These are phyloP conservation scores for Masticophis lateralis DNA, from an alignment of 2,797 vertebrate genomes.

Conservation along the genomic window DNA sequence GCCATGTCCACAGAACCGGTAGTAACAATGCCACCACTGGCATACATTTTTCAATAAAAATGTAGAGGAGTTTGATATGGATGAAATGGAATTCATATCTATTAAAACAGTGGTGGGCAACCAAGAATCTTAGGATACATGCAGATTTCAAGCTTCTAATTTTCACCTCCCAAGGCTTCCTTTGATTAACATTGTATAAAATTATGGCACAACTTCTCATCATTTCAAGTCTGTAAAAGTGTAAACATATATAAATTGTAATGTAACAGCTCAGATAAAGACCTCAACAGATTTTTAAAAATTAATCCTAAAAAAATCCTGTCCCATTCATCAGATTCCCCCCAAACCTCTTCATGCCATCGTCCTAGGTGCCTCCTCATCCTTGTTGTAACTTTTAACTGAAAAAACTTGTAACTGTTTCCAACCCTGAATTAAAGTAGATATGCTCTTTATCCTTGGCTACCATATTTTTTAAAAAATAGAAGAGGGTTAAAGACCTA, in stretches of 20 bases:
- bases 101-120: not conserved
- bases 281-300: not conserved
- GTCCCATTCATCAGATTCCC: not conserved
- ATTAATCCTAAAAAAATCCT: not conserved
- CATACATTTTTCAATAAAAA: slow-evolving; percentile 47
- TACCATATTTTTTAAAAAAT: not conserved
- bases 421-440: not conserved
- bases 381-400: not conserved
- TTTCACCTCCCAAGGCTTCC: not conserved
- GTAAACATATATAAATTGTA: not conserved
- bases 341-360: not conserved
- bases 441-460: not conserved
- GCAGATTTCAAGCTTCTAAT: not conserved
- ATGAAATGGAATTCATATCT: slow-evolving; percentile 28
- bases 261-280: not conserved
- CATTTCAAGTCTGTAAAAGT: not conserved
- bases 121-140: not conserved
- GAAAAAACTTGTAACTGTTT: not conserved
- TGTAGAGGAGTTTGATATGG: slow-evolving; percentile 36
- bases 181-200: not conserved
- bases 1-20: too few species aligned
- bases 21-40: too few species aligned
- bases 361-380: not conserved
- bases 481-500: not conserved
- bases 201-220: not conserved